Conservation (phyloP, 2,888 invertebrate genomes). For the Epiblema foenella region DNA sequence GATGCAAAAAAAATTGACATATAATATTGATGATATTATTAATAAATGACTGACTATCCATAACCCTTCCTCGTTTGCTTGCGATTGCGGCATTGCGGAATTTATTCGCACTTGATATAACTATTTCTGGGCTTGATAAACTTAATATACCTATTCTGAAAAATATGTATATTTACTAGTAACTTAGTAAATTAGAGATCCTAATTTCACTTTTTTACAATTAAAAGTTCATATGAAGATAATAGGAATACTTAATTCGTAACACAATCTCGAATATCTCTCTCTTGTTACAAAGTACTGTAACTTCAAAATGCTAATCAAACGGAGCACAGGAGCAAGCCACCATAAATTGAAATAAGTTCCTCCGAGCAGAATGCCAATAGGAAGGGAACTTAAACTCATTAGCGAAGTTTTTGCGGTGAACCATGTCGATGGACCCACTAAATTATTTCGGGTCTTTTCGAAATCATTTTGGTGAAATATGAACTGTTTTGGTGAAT, state of each 20-base stretch:
- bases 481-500: slow-evolving; percentile 14
- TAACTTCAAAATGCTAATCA: slow-evolving; percentile 33
- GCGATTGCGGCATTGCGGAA: too few species aligned
- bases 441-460: slow-evolving; percentile 47
- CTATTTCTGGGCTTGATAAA: too few species aligned
- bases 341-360: slow-evolving; percentile 54
- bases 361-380: slow-evolving; percentile 44
- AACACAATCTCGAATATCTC: background rate
- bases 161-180: too few species aligned
- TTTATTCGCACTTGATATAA: too few species aligned
- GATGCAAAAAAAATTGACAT: too few species aligned
- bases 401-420: slow-evolving; percentile 52
- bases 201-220: too few species aligned
- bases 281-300: slow-evolving; percentile 21
- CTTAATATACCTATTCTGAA: too few species aligned
- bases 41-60: too few species aligned
- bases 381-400: slow-evolving; percentile 51
- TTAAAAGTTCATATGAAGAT: too few species aligned
- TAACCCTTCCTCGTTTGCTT: too few species aligned
- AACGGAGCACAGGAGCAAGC: slow-evolving; percentile 46
- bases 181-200: too few species aligned
- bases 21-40: too few species aligned
- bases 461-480: slow-evolving; percentile 29
- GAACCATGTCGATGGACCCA: slow-evolving; percentile 44
- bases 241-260: background rate